phyloP scores from a whole-genome alignment of 1,140 invertebrate genomes.

The Pogonognathellus flavescens region DNA sequence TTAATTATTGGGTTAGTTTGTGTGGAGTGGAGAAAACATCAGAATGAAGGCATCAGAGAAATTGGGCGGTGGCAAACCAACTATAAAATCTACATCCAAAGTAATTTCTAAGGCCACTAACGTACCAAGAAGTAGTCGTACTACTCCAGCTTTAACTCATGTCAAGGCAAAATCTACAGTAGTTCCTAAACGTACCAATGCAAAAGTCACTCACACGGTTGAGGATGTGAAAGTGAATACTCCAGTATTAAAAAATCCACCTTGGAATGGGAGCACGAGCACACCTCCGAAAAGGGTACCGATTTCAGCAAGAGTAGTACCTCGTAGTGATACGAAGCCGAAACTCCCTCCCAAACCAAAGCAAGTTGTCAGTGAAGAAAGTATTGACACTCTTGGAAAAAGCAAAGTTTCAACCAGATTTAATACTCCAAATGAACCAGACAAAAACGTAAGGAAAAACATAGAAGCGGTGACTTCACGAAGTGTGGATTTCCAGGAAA shows the following conservation, averaged over 20 bases:
- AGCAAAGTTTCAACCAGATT: constrained; percentile 70
- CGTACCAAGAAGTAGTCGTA: no score
- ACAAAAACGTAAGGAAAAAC: constrained; percentile 62
- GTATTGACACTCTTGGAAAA: not conserved
- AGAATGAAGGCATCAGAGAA: no score
- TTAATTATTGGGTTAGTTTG: no score
- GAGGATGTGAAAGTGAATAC: not conserved
- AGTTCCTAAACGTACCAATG: not conserved
- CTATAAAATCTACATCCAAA: no score
- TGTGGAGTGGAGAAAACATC: no score
- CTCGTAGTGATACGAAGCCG: not conserved
- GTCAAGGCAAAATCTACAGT: not conserved
- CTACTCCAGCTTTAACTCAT: no score
- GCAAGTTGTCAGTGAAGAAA: not conserved
- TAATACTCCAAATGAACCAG: constrained; percentile 71
- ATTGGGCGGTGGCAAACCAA: no score
- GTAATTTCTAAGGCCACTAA: no score
- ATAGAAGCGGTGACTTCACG: constrained; percentile 18
- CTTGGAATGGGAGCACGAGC: not conserved
- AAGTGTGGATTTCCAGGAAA: constrained; percentile 39
- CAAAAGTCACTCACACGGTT: not conserved
- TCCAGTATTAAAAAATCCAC: not conserved
- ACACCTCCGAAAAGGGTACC: not conserved
- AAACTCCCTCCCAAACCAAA: not conserved
- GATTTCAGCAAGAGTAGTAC: not conserved